Evolutionary conservation across 2,113 vertebrate species (phyloP).

Genomic region (Setophaga kirtlandii): DNA sequence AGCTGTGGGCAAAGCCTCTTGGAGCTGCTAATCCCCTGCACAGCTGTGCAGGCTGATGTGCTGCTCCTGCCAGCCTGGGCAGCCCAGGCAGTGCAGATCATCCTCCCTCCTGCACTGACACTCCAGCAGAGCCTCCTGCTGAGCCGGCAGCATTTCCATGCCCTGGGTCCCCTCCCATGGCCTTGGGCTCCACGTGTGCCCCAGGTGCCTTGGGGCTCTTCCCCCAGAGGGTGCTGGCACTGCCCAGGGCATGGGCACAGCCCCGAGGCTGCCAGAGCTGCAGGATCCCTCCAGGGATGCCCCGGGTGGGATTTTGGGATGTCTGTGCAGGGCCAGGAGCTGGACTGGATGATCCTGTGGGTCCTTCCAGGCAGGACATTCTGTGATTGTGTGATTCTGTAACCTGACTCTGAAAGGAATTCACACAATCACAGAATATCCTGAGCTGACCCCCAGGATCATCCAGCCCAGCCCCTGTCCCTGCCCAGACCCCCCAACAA

Average conservation of each 20-base stretch:
- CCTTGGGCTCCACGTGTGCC: neutral
- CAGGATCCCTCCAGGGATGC: neutral
- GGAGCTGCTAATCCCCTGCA: neutral
- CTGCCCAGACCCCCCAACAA: neutral
- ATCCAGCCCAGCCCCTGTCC: accelerated
- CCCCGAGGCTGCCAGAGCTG: neutral
- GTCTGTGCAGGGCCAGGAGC: accelerated
- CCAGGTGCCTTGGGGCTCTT: neutral
- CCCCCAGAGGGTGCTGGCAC: neutral
- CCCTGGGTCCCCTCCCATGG: neutral
- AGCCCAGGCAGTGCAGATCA: neutral
- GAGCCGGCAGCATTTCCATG: neutral
- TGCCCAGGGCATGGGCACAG: neutral
- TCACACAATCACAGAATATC: neutral
- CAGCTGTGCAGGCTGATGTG: neutral
- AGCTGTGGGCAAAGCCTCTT: neutral
- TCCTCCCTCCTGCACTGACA: neutral
- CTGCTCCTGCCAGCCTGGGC: neutral
- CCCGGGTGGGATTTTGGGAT: neutral
- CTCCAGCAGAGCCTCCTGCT: neutral
- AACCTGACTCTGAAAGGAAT: neutral
- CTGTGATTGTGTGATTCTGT: neutral
- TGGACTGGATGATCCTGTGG: accelerated
- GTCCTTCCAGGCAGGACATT: neutral
- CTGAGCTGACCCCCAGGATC: neutral